Conservation (phyloP, 1,140 invertebrate species). For the Drosophila neocordata region DNA sequence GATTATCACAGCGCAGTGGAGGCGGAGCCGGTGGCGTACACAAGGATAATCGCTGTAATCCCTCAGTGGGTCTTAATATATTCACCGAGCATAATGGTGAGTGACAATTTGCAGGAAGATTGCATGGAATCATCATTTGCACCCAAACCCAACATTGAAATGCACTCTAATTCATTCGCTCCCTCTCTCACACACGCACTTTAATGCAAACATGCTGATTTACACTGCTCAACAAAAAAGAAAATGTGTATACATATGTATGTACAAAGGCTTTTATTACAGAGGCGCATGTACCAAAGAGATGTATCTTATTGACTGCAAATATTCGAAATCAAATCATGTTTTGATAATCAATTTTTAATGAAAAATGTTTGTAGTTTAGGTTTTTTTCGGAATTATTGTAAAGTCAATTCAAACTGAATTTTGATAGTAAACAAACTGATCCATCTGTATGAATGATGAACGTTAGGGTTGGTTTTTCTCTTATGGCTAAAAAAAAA, state of each 20-base stretch:
- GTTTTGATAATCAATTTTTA: no score
- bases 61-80: conserved; percentile 91
- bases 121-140: not conserved
- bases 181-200: conserved; percentile 8
- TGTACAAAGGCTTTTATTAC: not conserved
- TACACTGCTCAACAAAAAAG: conserved; percentile 8
- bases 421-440: no score
- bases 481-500: no score
- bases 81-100: conserved; percentile 95
- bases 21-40: conserved; percentile 85
- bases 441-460: no score
- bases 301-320: not conserved
- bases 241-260: not conserved
- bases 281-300: not conserved
- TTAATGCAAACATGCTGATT: conserved; percentile 16
- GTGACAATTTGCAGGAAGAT: conserved; percentile 50
- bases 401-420: no score
- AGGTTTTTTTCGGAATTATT: no score
- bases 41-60: conserved; percentile 88
- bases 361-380: no score
- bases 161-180: conserved; percentile 23
- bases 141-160: conserved; percentile 23
- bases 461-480: no score
- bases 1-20: conserved; percentile 82
- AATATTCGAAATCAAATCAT: no score